Percentiles rank a stretch among this genome's conserved stretches.
Conservation (phyloP, 2,113 vertebrate species). For the Ciconia stormi region DNA sequence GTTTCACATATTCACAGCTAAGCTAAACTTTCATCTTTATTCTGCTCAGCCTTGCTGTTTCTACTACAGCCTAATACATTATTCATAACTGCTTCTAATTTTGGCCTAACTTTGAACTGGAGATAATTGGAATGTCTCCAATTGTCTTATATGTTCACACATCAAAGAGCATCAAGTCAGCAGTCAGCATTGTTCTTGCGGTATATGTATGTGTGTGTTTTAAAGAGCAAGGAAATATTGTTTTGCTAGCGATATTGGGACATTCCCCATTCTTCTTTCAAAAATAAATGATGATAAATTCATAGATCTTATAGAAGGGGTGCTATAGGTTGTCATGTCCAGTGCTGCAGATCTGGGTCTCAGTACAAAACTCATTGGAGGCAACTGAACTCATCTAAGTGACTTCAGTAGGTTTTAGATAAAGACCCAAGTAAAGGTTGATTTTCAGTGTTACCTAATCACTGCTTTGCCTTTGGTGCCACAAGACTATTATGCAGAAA, state of each 20-base stretch:
- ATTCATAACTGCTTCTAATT: slow-evolving; percentile 64
- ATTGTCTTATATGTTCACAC: slow-evolving; percentile 9
- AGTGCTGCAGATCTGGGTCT: neutral
- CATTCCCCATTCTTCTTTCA: neutral
- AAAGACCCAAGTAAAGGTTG: neutral
- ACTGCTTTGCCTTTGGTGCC: neutral
- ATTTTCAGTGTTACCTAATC: neutral
- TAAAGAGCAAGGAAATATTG: neutral
- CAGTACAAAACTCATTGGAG: neutral
- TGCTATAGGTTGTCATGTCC: neutral
- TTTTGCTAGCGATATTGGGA: neutral
- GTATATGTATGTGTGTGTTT: neutral
- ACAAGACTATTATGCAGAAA: neutral
- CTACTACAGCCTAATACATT: slow-evolving; percentile 47
- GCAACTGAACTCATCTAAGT: neutral
- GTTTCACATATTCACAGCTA: neutral
- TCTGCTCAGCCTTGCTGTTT: slow-evolving; percentile 14
- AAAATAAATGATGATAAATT: neutral
- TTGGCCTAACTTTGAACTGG: slow-evolving; percentile 60
- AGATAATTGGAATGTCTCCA: slow-evolving; percentile 48
- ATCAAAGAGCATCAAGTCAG: slow-evolving; percentile 24
- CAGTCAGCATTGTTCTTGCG: neutral
- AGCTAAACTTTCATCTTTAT: slow-evolving; percentile 52
- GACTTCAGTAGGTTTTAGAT: neutral
- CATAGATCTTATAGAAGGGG: neutral